Conservation (phyloP, 2,113 vertebrate genomes). For the Pterocles burchelli region DNA sequence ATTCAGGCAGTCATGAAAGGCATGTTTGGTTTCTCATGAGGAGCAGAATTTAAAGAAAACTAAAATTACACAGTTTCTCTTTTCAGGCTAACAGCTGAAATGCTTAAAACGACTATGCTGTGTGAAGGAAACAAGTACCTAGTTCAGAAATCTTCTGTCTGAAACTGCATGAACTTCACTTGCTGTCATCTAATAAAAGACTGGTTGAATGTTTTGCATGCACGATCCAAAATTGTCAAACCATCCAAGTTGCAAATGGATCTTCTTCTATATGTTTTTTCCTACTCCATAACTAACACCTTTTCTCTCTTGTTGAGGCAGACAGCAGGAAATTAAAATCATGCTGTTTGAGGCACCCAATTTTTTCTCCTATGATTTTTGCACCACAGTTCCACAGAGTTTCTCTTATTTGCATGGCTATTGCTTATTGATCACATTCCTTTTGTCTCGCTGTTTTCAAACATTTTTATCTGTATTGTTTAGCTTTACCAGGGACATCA, state of each 20-base stretch:
- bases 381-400: not conserved
- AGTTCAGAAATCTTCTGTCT: constrained; percentile 71
- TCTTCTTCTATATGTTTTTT: constrained; percentile 63
- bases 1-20: constrained; percentile 50
- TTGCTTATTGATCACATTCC: constrained; percentile 8
- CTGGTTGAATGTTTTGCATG: constrained; percentile 79
- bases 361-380: constrained; percentile 40
- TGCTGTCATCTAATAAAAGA: constrained; percentile 70
- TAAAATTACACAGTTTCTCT: constrained; percentile 50
- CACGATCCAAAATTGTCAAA: constrained; percentile 86
- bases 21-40: constrained; percentile 51
- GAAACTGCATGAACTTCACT: constrained; percentile 68
- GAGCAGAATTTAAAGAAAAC: constrained; percentile 49
- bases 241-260: constrained; percentile 72
- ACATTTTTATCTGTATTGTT: not conserved
- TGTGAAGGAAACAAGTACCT: constrained; percentile 54
- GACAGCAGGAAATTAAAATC: not conserved
- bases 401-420: constrained; percentile 39
- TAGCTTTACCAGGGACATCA: not conserved
- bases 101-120: constrained; percentile 53
- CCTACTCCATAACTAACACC: constrained; percentile 45
- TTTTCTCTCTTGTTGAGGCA: constrained; percentile 23
- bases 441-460: not conserved
- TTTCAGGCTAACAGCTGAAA: constrained; percentile 47
- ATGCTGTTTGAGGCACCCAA: not conserved